Evolutionary conservation across 1,140 invertebrate species (phyloP), one percentile per base, ranked within the genome.

Genomic region (Bemisia tabaci): DNA sequence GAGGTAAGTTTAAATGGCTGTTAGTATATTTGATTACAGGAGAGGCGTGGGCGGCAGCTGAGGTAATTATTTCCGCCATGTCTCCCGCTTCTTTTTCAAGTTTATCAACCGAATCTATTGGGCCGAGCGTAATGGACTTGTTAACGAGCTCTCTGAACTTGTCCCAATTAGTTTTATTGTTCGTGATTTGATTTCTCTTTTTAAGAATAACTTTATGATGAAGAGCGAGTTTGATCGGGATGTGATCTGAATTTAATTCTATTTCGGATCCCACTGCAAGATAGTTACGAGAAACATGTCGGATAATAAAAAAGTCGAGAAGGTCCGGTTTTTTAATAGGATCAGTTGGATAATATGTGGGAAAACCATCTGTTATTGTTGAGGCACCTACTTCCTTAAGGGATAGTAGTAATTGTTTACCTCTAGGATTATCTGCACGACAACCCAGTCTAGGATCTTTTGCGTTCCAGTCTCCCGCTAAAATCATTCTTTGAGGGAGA

Each of bases 301-400:
- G 59, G 12, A 59, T 17, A 25, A 70, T 60, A 26, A 70, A 70
- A 26, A 70, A 70, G 27, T 70, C 69, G 2, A 70, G n/a, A 12
- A 61, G 2, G 39, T 70, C 67, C 2, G 67, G 69, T 21, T 48
- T 26, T 59, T 64, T 65, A 12, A 58, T 26, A 23, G 17, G 2
- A 48, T 68, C 67, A 22, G 63, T 59, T 23, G 69, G 67, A 65
- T 65, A 70, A 60, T 70, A 65, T 9, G 69, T 70, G 1, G 67
- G 65, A 58, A 22, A 25, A 17, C 67, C 69, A 64, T 68, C 17
- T 74, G 71, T 2, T 77, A 69, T 65, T 75, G 69, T 9, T 9
- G 17, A 48, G 5, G 33, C 33, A 48, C 17, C 17, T 17, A 48
- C 33, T 5, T 17, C 17, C 33, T 5, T 17, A 9, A 48, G 33